These are phyloP conservation scores for Crambe crambe DNA, from an alignment of 37 sponge, comb jelly and placozoan genomes.

Conservation along the genomic window DNA sequence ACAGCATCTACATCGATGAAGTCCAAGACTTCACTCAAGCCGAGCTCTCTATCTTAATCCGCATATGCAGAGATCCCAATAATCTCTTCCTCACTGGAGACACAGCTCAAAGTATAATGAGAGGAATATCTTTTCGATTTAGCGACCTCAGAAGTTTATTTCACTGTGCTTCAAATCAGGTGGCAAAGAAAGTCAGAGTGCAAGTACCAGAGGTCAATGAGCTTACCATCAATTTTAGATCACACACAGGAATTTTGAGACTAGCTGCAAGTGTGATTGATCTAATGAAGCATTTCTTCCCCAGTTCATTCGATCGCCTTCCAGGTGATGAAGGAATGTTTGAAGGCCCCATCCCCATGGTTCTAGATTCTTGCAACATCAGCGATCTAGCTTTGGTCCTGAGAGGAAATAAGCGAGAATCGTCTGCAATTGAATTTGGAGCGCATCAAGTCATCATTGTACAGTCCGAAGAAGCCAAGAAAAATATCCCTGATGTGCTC, in stretches of 20 bases:
- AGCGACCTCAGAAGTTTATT: conserved; percentile 66
- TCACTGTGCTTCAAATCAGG: conserved; percentile 16
- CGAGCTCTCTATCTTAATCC: conserved; percentile 61
- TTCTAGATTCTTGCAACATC: conserved; percentile 37
- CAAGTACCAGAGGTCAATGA: conserved; percentile 53
- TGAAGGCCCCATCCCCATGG: conserved; percentile 60
- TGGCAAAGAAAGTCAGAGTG: not conserved
- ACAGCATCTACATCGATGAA: conserved; percentile 80
- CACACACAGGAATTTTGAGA: conserved; percentile 72
- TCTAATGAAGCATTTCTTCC: conserved; percentile 54
- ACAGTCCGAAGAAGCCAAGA: conserved; percentile 63
- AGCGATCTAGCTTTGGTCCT: conserved; percentile 62
- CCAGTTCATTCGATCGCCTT: conserved; percentile 61
- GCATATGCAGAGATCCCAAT: conserved; percentile 59
- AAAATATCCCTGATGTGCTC: conserved; percentile 54
- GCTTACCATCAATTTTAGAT: conserved; percentile 70
- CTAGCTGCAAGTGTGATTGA: conserved; percentile 75
- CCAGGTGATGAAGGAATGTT: conserved; percentile 55
- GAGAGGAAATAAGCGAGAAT: conserved; percentile 41
- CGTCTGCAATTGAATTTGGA: conserved; percentile 81
- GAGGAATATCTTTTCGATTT: conserved; percentile 84
- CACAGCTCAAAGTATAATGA: conserved; percentile 87
- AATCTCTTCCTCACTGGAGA: conserved; percentile 78
- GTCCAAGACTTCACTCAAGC: conserved; percentile 90
- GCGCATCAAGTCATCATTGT: conserved; percentile 86